Evolutionary conservation across 1,140 invertebrate genomes (phyloP).

Genomic region (Rhyzopertha dominica): DNA sequence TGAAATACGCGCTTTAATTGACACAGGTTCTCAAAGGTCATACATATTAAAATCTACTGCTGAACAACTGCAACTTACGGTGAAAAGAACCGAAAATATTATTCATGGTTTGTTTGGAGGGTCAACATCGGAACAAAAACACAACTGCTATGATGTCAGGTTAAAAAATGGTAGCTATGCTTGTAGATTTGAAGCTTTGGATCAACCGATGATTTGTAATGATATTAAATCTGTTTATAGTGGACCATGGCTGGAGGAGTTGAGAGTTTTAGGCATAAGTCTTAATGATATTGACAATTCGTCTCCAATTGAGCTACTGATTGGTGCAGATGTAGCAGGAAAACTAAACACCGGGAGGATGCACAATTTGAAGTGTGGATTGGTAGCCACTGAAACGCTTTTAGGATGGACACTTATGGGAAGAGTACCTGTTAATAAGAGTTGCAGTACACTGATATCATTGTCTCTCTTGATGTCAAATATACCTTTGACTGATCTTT

Average conservation of each 20-base stretch:
- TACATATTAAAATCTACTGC: neutral
- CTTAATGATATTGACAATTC: too few species aligned
- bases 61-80: neutral
- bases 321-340: conserved; percentile 3
- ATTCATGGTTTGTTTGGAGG: conserved; percentile 1
- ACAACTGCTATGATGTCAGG: neutral
- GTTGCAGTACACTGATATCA: neutral
- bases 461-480: too few species aligned
- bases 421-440: too few species aligned
- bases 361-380: conserved; percentile 1
- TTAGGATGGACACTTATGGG: neutral
- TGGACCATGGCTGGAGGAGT: too few species aligned
- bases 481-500: too few species aligned
- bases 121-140: neutral
- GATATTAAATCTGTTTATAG: too few species aligned
- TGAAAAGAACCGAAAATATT: neutral
- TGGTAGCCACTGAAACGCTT: neutral
- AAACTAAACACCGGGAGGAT: neutral
- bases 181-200: neutral
- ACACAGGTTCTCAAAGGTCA: neutral
- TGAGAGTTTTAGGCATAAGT: too few species aligned
- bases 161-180: neutral
- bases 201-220: conserved; percentile 2
- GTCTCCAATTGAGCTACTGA: conserved; percentile 4
- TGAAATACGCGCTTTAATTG: neutral